These are phyloP conservation scores for Amniataba percoides DNA, from an alignment of 2,797 vertebrate genomes.

Conservation along the genomic window DNA sequence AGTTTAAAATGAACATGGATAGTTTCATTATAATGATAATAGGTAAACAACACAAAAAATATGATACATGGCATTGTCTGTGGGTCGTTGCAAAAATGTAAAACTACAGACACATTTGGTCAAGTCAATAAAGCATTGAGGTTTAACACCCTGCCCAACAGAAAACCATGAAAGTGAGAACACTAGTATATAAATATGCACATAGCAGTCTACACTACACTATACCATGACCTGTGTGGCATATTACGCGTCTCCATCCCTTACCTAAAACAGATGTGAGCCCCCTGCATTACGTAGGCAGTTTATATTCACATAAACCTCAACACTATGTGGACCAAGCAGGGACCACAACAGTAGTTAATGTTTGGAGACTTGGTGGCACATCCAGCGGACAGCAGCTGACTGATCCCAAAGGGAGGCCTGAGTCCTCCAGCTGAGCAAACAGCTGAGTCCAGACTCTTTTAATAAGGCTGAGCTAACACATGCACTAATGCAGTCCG, in stretches of 20 bases:
- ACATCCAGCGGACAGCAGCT: constrained; percentile 55
- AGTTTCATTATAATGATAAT: neutral
- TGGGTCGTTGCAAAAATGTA: neutral
- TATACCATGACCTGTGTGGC: constrained; percentile 3
- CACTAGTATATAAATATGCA: constrained; percentile 38
- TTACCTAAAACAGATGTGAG: constrained; percentile 41
- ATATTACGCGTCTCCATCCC: constrained; percentile 8
- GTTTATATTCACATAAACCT: constrained; percentile 42
- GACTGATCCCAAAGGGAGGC: constrained; percentile 41
- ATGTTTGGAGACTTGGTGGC: constrained; percentile 42
- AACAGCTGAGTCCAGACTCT: constrained; percentile 62
- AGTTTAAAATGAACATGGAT: neutral
- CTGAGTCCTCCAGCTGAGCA: constrained; percentile 75
- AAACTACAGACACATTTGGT: constrained; percentile 9
- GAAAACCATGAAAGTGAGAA: constrained; percentile 26
- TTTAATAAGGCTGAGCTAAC: constrained; percentile 62
- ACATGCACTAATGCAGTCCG: constrained; percentile 41
- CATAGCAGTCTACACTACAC: constrained; percentile 16
- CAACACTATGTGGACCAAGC: constrained; percentile 23
- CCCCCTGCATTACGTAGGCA: constrained; percentile 33
- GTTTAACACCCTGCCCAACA: constrained; percentile 9
- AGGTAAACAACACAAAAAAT: neutral
- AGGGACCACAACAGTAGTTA: constrained; percentile 30
- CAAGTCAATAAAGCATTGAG: neutral
- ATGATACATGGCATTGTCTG: neutral